Evolutionary conservation across 92 coral and sea anemone species (phyloP).

Genomic region (Parazoanthus darwini): DNA sequence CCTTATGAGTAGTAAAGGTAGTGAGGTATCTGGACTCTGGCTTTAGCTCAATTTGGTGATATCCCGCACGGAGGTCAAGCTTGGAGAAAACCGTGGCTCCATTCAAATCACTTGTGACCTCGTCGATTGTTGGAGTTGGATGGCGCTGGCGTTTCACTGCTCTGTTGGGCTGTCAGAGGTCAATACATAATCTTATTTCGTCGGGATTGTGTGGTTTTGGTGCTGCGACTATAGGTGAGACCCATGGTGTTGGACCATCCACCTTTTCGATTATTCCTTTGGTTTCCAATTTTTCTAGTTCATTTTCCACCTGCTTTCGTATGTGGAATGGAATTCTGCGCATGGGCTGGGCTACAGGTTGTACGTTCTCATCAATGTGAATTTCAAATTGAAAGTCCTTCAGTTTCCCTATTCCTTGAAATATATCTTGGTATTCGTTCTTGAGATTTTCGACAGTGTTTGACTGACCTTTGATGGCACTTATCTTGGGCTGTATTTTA

Average conservation of each 20-base stretch:
- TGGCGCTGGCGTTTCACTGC: not conserved
- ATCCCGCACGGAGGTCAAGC: conserved; percentile 10
- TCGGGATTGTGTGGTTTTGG: conserved; percentile 21
- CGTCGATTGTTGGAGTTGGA: not conserved
- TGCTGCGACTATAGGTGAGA: too few relatives aligned
- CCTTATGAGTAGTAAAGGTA: conserved; percentile 11
- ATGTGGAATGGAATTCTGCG: too few relatives aligned
- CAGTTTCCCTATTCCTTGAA: conserved; percentile 28
- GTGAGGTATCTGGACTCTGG: conserved; percentile 17
- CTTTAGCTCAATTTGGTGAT: conserved; percentile 32
- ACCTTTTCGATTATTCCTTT: too few relatives aligned
- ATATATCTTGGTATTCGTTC: conserved; percentile 29
- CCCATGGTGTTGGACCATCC: too few relatives aligned
- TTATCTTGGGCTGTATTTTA: conserved; percentile 1
- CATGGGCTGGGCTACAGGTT: conserved; percentile 41
- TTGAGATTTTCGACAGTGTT: not conserved
- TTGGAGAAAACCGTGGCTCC: conserved; percentile 32
- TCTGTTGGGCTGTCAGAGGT: not conserved
- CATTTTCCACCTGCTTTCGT: too few relatives aligned
- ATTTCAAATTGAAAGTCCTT: conserved; percentile 48
- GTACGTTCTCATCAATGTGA: conserved; percentile 24
- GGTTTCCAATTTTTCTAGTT: too few relatives aligned
- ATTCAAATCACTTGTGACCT: not conserved
- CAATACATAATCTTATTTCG: conserved; percentile 4
- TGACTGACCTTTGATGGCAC: not conserved